Conservation (phyloP, 2,113 vertebrate species). For the Perca flavescens region DNA sequence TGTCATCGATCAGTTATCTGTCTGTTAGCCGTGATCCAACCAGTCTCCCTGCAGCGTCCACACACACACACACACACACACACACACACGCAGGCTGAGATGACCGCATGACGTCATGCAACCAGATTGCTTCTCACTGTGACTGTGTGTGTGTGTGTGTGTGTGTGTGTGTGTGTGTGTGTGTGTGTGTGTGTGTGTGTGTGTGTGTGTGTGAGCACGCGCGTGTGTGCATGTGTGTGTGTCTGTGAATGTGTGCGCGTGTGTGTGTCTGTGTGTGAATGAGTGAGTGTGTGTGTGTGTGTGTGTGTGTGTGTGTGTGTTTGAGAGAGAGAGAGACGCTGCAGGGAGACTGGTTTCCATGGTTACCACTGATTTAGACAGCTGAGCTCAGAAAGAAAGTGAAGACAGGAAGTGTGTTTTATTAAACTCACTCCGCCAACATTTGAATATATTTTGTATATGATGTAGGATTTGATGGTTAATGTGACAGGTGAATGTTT, state of each 20-base stretch:
- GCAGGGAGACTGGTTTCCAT: conserved; percentile 13
- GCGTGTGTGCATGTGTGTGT: not conserved
- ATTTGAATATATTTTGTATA: too few relatives aligned
- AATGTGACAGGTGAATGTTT: too few relatives aligned
- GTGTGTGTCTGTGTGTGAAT: not conserved
- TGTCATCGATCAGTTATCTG: not conserved
- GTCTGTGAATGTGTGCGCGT: not conserved
- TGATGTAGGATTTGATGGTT: too few relatives aligned
- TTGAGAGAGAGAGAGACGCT: not conserved
- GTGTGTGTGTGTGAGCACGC: not conserved
- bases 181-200: not conserved
- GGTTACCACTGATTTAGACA: not conserved
- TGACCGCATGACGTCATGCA: conserved; percentile 5
- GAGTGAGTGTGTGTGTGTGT: not conserved
- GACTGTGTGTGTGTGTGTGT: not conserved
- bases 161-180: not conserved
- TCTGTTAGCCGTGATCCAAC: not conserved
- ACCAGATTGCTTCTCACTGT: too few relatives aligned
- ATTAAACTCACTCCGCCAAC: not conserved
- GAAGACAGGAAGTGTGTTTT: too few relatives aligned
- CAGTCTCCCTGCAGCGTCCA: too few relatives aligned
- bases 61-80: not conserved
- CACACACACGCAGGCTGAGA: not conserved
- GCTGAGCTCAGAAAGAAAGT: not conserved
- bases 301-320: not conserved